These are phyloP conservation scores for Panthera uncia DNA, from an alignment of 2,113 vertebrate genomes.

Conservation along the genomic window DNA sequence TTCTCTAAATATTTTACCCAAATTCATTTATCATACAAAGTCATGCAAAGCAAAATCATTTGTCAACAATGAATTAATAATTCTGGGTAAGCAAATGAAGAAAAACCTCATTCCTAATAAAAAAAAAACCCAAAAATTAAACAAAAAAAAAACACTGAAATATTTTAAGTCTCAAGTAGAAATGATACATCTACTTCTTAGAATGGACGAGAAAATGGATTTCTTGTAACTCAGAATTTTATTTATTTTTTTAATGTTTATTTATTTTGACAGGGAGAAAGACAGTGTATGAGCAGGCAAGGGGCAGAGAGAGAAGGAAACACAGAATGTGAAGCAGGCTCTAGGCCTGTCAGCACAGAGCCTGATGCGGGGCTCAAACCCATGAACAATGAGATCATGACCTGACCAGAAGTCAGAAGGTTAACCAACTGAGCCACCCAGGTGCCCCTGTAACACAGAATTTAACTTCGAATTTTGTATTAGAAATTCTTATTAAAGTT, in stretches of 20 bases:
- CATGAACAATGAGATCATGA: too few relatives aligned
- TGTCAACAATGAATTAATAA: not conserved
- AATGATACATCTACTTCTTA: not conserved
- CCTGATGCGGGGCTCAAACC: too few relatives aligned
- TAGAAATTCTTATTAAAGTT: not conserved
- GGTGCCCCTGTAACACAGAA: too few relatives aligned
- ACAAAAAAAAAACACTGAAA: not conserved
- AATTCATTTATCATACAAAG: not conserved
- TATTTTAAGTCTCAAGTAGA: not conserved
- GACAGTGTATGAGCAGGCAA: too few relatives aligned
- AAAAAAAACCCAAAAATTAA: not conserved
- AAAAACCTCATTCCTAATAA: not conserved
- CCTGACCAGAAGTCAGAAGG: too few relatives aligned
- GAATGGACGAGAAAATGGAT: not conserved
- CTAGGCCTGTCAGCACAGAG: too few relatives aligned
- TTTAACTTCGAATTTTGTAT: not conserved
- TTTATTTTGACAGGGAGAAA: too few relatives aligned
- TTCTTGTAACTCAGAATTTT: not conserved
- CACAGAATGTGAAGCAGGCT: too few relatives aligned
- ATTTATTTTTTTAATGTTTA: too few relatives aligned
- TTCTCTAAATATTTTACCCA: not conserved
- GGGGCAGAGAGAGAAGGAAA: too few relatives aligned
- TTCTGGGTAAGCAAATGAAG: not conserved
- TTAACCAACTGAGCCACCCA: too few relatives aligned
- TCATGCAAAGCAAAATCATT: not conserved